Evolutionary conservation across 2,113 vertebrate species (phyloP), one percentile per base, ranked within the genome.

Genomic region (Forbesichthys agassizii): DNA sequence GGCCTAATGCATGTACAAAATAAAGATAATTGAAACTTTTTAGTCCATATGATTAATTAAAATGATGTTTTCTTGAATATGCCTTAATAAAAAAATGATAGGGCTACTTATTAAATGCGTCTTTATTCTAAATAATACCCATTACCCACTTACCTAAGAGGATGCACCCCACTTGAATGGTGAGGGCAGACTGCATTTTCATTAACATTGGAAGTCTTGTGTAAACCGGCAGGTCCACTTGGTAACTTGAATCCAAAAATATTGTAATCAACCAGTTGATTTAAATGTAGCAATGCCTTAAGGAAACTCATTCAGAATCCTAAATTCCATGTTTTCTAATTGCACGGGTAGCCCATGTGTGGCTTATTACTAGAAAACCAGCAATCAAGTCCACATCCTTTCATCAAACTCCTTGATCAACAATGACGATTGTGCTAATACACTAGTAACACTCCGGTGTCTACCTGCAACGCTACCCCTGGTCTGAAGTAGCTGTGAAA

Each of bases 101-200:
- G 27, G 27, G 27, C 27, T 27, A 27, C 27, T 27, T 27, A 20
- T 20, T 20, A 20, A 20, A 20, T 20, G 20, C 11, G 2, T 11
- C 49, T 52, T 52, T 52, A 13, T 52, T 27, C 14, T 52, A 42
- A 42, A 42, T 52, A 9, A 52, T n/a, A 11, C 16, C 3, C 11
- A 7, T 18, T 55, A 4, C 1, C 9, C 55, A 87, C 92, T 91
- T 68, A 93, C 92, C 90, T 7, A 90, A 67, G 8, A 90, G 52
- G 74, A 87, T 69, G 83, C 78, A 74, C 27, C 88, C 27, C 3
- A 61, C 61, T 58, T 18, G 80, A 47, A 64, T 49, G 58, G 71
- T 51, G 48, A 65, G 20, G 13, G 80, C 47, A 4, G 56, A 65
- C 74, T 80, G 63, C 91, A 92, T 91, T 75, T 69, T 78, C 58